These are phyloP conservation scores for Sebastolobus altivelis DNA, from an alignment of 2,797 vertebrate genomes.

Conservation along the genomic window DNA sequence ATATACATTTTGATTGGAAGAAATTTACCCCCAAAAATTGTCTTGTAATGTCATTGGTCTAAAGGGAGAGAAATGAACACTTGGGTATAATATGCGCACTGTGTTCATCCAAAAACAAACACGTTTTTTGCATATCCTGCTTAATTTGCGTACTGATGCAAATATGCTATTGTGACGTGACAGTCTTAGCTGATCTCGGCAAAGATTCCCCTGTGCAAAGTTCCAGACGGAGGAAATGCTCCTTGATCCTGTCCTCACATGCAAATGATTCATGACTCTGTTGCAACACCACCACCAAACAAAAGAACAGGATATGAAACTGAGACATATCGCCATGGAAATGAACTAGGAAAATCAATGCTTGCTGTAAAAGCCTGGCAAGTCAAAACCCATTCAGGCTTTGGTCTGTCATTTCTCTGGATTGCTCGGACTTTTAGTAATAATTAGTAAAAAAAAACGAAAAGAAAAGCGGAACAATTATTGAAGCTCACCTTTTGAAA, in stretches of 20 bases:
- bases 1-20: not conserved
- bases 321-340: conserved; percentile 19
- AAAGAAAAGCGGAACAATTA: not conserved
- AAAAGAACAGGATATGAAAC: conserved; percentile 23
- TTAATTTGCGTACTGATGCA: conserved; percentile 60
- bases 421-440: not conserved
- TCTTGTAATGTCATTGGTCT: not conserved
- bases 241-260: conserved; percentile 59
- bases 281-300: conserved; percentile 22
- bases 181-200: conserved; percentile 9
- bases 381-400: conserved; percentile 27
- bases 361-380: not conserved
- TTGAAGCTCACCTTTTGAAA: not conserved
- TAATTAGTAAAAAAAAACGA: not conserved
- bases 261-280: conserved; percentile 56
- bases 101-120: conserved; percentile 22
- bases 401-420: not conserved
- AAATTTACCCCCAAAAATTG: not conserved
- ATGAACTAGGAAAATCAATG: not conserved
- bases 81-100: not conserved
- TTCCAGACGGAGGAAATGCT: conserved; percentile 23
- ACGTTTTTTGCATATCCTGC: conserved; percentile 30
- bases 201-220: conserved; percentile 29
- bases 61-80: not conserved
- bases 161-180: conserved; percentile 23